Evolutionary conservation across 1,140 invertebrate genomes (phyloP), one percentile per base, ranked within the genome.

Genomic region (Adelges cooleyi): DNA sequence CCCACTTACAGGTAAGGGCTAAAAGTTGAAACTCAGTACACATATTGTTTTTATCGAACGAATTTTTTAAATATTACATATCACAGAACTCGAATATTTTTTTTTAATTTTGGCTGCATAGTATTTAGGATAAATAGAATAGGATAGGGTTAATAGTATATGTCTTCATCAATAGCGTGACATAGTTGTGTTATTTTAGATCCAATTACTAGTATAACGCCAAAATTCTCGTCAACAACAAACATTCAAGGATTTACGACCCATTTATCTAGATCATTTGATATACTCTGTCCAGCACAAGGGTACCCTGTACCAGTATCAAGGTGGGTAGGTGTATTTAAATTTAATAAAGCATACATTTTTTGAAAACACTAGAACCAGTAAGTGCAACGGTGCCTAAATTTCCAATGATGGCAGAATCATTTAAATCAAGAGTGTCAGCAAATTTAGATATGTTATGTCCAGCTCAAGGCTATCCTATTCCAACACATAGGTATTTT

Each of bases 381-480:
- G 77, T 83, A 72, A 81, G 81, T 69, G 82, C 81, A 71, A 79
- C 82, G 67, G 79, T 79, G 69, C 82, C 82, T 68, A 84, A 72
- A 51, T 71, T 74, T 36, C 67, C 72, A 17, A 69, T 72, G 9
- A 70, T 71, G 51, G 68, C 67, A 52, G 67, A 62, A 18, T 62
- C 56, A 18, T 62, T 62, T 42, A 62, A 48, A 33, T 78, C 66
- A 75, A 79, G 70, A 73, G 80, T 72, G 83, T 82, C 73, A 79
- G 80, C 29, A 81, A 80, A 29, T 36, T 22, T 40, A 62, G n/a
- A 59, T 22, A 59, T 67, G 52, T 27, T 82, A 68, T 89, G 86
- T 73, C 80, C 80, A 54, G 86, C 85, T 9, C 84, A 86, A 76
- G 83, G 81, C 54, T 85, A 82, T 75, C 85, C 86, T 53, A 79